These are phyloP conservation scores for Drosophila funebris DNA, from an alignment of 1,140 invertebrate species.

Conservation along the genomic window DNA sequence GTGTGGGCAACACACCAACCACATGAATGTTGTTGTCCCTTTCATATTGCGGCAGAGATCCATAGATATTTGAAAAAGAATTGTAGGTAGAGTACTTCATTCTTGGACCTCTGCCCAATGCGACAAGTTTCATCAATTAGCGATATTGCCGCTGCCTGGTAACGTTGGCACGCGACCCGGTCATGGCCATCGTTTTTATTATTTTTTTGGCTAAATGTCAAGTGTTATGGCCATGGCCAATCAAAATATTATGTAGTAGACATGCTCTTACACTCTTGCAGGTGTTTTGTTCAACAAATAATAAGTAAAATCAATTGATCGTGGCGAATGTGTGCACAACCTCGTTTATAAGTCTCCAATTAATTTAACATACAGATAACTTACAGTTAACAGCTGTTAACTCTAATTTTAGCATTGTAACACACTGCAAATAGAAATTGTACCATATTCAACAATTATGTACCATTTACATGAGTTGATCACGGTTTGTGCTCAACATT, in stretches of 20 bases:
- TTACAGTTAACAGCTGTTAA: background rate
- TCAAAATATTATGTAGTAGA: background rate
- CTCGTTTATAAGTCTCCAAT: background rate
- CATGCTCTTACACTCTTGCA: background rate
- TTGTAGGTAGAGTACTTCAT: background rate
- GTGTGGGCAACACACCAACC: constrained; percentile 42
- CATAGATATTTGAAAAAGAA: background rate
- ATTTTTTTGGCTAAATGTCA: constrained; percentile 57
- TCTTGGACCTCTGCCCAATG: constrained; percentile 31
- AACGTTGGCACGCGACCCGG: background rate
- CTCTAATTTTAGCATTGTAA: background rate
- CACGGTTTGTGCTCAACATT: no score
- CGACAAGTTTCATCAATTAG: constrained; percentile 56
- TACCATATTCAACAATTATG: no score
- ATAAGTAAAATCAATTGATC: no score
- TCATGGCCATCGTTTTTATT: constrained; percentile 30
- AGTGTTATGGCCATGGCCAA: constrained; percentile 48
- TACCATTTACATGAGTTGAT: no score
- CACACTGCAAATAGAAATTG: no score
- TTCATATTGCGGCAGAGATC: constrained; percentile 54
- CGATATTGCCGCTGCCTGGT: constrained; percentile 9
- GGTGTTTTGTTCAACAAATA: background rate
- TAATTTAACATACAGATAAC: background rate
- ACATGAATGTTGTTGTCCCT: constrained; percentile 47
- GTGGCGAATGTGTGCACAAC: no score